phyloP scores from a whole-genome alignment of 2,888 invertebrate genomes.

The Plebejus argus region DNA sequence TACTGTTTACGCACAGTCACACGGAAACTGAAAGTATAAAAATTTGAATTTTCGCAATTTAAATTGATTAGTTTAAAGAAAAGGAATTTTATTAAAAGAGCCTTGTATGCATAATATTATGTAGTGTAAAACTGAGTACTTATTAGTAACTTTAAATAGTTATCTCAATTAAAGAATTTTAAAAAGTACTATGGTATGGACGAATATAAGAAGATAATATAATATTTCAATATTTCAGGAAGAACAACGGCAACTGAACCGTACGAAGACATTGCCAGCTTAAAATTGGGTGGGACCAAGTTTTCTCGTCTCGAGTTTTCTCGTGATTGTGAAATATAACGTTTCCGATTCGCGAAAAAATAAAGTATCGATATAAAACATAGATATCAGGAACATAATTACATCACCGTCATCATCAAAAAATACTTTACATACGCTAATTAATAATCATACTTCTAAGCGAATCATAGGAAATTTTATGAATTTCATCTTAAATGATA shows the following conservation, averaged over 20 bases:
- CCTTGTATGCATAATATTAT: no score
- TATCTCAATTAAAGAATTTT: no score
- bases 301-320: background rate
- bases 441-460: constrained; percentile 28
- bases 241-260: background rate
- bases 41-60: no score
- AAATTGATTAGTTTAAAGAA: no score
- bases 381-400: background rate
- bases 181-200: background rate
- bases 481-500: constrained; percentile 27
- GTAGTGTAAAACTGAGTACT: no score
- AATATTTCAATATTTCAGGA: background rate
- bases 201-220: background rate
- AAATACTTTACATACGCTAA: constrained; percentile 17
- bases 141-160: no score
- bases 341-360: background rate
- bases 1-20: no score
- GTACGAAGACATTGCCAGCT: background rate
- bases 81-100: no score
- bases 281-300: constrained; percentile 13
- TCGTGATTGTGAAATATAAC: background rate
- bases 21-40: no score
- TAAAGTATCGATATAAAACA: background rate
- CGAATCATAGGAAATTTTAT: constrained; percentile 14
- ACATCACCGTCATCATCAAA: background rate